Base-by-base conservation (phyloP, 1,140 invertebrate genomes). In the Neotoxoptera formosana region DNA sequence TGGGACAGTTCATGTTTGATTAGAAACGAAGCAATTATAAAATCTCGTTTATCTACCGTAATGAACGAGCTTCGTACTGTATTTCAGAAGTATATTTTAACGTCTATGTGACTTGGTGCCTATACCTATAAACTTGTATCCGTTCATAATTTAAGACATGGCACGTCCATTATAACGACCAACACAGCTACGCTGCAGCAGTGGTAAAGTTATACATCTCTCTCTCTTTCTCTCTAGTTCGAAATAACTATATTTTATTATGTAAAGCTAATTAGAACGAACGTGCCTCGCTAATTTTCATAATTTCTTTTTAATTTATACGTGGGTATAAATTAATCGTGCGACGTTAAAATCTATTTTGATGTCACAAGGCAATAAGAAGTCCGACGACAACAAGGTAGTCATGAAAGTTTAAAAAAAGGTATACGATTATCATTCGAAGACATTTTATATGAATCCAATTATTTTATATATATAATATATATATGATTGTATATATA, bases 231-330 rank as follows among this genome's bases (percentile, higher is more conserved):
- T 30, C 6, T 30, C 3, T n/a, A 30, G 14, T 76, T 34, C 6
- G 60, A 76, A 67, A 67, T n/a, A 67, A 67, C n/a, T n/a, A 76
- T 76, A 76, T n/a, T n/a, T 76, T 11, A 76, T 76, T n/a, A 76
- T n/a, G 14, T n/a, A 30, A n/a, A 76, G 60, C 60, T 76, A 76
- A 76, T 76, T n/a, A 76, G n/a, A 76, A 34, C 14, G 30, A 76
- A 76, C 14, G n/a, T n/a, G 88, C 25, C 3, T 90, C n/a, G 6
- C 34, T 23, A 34, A 88, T 88, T 51, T 88, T n/a, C 11, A 48
- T 88, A 30, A 88, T 88, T 88, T 47, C 17, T 88, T 48, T 88
- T 88, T 48, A 48, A 88, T 88, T n/a, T 48, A 34, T 88, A 48
- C n/a, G 14, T 88, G 17, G 47, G n/a, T 47, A 88, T 34, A 88